These are phyloP conservation scores for Sipunculus nudus DNA, from an alignment of 2,888 invertebrate genomes.

Conservation along the genomic window DNA sequence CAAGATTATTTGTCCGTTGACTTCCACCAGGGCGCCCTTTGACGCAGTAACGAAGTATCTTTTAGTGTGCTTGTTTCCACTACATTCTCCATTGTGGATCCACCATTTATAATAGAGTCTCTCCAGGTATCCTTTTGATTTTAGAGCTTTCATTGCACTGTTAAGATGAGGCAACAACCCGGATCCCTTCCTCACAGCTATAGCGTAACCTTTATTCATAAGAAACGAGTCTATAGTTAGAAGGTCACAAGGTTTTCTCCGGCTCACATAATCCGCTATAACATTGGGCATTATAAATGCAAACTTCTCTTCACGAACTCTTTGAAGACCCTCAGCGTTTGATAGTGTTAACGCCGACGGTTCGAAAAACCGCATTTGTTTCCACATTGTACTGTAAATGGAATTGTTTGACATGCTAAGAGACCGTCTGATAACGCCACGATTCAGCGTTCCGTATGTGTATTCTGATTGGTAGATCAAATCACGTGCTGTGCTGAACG, in stretches of 20 bases:
- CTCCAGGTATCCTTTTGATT: conserved; percentile 22
- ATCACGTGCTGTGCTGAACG: conserved; percentile 16
- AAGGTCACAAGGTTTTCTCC: conserved; percentile 35
- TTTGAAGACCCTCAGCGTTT: conserved; percentile 33
- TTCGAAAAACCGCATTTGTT: conserved; percentile 20
- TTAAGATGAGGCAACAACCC: conserved; percentile 24
- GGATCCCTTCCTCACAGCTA: conserved; percentile 34
- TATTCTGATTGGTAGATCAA: conserved; percentile 21
- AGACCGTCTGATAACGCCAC: conserved; percentile 30
- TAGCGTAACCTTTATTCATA: conserved; percentile 24
- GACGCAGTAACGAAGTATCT: conserved; percentile 11
- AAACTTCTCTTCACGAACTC: conserved; percentile 26
- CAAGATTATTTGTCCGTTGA: too few relatives aligned
- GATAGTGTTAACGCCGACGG: conserved; percentile 25
- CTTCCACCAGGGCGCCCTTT: too few relatives aligned
- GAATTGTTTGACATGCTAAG: conserved; percentile 29
- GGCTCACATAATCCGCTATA: conserved; percentile 34
- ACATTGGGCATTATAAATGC: conserved; percentile 33
- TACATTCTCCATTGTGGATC: conserved; percentile 21
- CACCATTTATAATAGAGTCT: conserved; percentile 33
- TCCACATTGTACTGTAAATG: conserved; percentile 18
- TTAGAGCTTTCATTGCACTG: conserved; percentile 19
- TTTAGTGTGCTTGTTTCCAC: conserved; percentile 18
- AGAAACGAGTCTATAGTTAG: conserved; percentile 29
- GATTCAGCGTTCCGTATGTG: conserved; percentile 30